A percentile compares a stretch with the other conserved stretches of the same genome.
Conservation (phyloP, 2,113 vertebrate species). For the Rhinoptilus africanus region DNA sequence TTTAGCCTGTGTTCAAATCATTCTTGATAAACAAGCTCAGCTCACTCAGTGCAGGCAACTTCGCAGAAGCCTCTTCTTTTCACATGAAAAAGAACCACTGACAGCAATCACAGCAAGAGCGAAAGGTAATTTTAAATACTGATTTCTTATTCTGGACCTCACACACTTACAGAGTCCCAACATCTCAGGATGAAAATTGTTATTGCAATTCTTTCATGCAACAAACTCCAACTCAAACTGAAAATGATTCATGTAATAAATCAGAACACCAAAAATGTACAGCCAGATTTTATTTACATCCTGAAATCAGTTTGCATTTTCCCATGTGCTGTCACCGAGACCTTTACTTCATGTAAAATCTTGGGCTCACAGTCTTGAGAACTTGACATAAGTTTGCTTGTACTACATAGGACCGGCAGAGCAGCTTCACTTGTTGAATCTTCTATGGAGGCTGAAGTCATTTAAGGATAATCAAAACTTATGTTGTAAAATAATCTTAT, state of each 20-base stretch:
- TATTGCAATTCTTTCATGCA: background rate
- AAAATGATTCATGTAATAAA: background rate
- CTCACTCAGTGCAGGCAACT: background rate
- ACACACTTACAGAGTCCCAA: background rate
- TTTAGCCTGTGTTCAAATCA: background rate
- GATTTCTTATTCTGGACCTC: background rate
- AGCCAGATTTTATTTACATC: constrained; percentile 39
- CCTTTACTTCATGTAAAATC: background rate
- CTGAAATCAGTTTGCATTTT: background rate
- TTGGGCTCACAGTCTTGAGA: background rate
- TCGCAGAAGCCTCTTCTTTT: background rate
- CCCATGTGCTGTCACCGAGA: background rate
- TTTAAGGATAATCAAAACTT: background rate
- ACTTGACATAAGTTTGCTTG: background rate
- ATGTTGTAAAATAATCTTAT: background rate
- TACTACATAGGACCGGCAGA: background rate
- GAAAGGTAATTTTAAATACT: background rate
- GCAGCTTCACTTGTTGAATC: background rate
- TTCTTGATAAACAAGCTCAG: background rate
- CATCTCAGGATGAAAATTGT: background rate
- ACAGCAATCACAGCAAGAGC: background rate
- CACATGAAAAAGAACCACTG: background rate
- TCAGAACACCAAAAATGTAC: background rate
- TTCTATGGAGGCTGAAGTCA: background rate
- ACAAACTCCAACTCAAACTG: background rate